Percentiles rank a stretch among this genome's conserved stretches.
Conservation (phyloP, 2,888 invertebrate species). For the Troides oblongomaculatus region DNA sequence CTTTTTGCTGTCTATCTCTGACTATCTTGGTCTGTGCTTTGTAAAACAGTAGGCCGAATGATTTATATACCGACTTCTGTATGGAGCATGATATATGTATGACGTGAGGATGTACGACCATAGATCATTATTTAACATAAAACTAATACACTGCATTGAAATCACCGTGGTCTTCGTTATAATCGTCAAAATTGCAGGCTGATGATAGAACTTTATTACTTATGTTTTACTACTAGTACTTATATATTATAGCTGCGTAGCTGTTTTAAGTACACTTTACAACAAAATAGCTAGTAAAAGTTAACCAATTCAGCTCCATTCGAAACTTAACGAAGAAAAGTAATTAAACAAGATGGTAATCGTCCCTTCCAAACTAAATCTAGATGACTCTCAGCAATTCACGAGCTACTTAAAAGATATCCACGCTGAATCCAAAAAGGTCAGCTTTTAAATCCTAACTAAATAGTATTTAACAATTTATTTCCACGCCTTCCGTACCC, state of each 20-base stretch:
- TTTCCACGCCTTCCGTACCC: slow-evolving; percentile 27
- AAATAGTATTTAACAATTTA: slow-evolving; percentile 27
- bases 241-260: neutral
- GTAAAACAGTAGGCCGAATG: too few relatives aligned
- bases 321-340: slow-evolving; percentile 5
- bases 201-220: too few relatives aligned
- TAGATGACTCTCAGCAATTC: slow-evolving; percentile 11
- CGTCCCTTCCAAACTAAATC: slow-evolving; percentile 10
- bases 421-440: slow-evolving; percentile 16
- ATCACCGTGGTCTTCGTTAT: too few relatives aligned
- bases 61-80: too few relatives aligned
- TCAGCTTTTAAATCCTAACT: slow-evolving; percentile 26
- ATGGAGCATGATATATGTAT: too few relatives aligned
- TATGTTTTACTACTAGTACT: neutral
- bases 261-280: neutral
- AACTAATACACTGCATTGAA: too few relatives aligned
- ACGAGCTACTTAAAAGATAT: slow-evolving; percentile 7
- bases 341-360: slow-evolving; percentile 17
- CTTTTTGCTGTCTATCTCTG: too few relatives aligned
- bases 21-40: too few relatives aligned
- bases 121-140: too few relatives aligned
- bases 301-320: neutral
- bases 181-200: too few relatives aligned
- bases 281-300: neutral
- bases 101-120: too few relatives aligned